Evolutionary conservation across 2,888 invertebrate genomes (phyloP).

Genomic region (Drosophila pseudotalamancana): DNA sequence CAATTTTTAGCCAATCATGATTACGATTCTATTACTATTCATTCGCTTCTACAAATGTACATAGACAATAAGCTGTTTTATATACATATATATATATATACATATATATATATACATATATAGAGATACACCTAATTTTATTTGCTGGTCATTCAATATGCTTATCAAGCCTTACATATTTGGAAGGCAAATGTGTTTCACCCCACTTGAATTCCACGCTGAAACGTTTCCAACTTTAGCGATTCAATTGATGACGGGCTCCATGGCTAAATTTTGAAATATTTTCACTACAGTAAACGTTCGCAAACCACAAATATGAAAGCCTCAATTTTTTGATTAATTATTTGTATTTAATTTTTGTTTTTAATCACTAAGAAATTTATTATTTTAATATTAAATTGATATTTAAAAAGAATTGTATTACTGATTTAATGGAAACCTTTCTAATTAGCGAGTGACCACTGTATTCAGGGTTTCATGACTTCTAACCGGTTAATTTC

Average conservation of each 20-base stretch:
- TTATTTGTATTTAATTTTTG: background rate
- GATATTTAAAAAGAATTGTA: background rate
- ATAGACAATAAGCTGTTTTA: background rate
- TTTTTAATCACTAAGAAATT: background rate
- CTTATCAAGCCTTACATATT: slow-evolving; percentile 36
- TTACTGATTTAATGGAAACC: background rate
- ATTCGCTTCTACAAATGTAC: background rate
- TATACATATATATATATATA: background rate
- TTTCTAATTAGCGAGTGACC: background rate
- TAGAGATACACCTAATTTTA: background rate
- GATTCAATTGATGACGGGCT: slow-evolving; percentile 29
- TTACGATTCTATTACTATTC: background rate
- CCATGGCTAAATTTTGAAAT: background rate
- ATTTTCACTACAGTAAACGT: background rate
- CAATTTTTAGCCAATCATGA: slow-evolving; percentile 4
- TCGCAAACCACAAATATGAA: background rate
- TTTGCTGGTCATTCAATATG: slow-evolving; percentile 14
- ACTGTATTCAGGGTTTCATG: background rate
- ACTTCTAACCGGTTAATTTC: slow-evolving; percentile 20
- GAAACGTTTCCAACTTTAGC: slow-evolving; percentile 11
- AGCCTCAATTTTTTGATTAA: background rate
- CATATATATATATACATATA: background rate
- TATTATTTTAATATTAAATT: background rate
- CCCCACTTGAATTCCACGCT: slow-evolving; percentile 2
- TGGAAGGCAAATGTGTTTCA: slow-evolving; percentile 32